Base-by-base conservation (phyloP, 2,113 vertebrate species). In the Gopherus flavomarginatus region DNA sequence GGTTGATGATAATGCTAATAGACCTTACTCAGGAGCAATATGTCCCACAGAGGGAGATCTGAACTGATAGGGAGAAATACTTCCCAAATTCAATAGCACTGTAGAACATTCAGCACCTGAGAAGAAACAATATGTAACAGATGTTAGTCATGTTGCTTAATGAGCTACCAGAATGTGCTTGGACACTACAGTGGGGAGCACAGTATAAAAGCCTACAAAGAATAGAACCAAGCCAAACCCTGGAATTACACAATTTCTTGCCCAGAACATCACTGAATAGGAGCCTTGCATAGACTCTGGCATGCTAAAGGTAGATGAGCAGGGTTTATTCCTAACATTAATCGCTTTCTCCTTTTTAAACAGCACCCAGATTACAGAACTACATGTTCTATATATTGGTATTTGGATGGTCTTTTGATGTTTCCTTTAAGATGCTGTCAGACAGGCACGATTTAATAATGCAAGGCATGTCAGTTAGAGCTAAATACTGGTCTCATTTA, bases 11-110 rank as follows among this genome's bases (percentile, higher is more conserved):
- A 56, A 62, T 31, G 81, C 38, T 79, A 91, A 53, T 0, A 13
- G 85, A 90, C 93, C 65, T 81, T 80, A 31, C 38, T 12, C 10
- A 44, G 72, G 72, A 57, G 27, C 38, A 12, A 81, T 10, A 19
- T 24, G 91, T 6, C 22, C 24, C 72, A 77, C 22, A 44, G 72
- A 72, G 65, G n/a, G 65, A 69, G 16, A 35, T 21, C n/a, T 42
- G 42, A 77, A n/a, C 65, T 69, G 38, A 44, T 11, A 75, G 38
- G 24, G 72, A 77, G 42, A 26, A 44, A 0, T 0, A 1, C 27
- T 62, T 12, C n/a, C 77, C 75, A 42, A 72, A 7, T 3, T 29
- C 0, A 0, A 56, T 4, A 62, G 90, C 59, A 38, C n/a, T n/a
- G 85, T 62, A 53, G 78, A 26, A 49, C 44, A 47, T 53, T 80